Conservation (phyloP, 2,113 vertebrate species). For the Syrmaticus mikado region DNA sequence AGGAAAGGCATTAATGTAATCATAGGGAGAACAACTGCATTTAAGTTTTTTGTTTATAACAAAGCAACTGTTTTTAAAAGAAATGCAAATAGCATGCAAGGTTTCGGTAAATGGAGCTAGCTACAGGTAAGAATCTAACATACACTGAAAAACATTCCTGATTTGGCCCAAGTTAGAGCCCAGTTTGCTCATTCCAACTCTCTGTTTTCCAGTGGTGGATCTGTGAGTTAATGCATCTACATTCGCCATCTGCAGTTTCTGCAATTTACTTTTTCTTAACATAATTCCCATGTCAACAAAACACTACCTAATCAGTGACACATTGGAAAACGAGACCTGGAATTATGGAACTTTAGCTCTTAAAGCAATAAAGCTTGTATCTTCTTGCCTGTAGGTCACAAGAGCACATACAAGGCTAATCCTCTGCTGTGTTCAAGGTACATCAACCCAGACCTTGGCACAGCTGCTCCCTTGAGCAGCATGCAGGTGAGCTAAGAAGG, state of each 20-base stretch:
- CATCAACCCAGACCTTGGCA: not conserved
- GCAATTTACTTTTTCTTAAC: not conserved
- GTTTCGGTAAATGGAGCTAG: not conserved
- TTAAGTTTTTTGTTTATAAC: not conserved
- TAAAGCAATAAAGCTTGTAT: conserved; percentile 16
- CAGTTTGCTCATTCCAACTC: not conserved
- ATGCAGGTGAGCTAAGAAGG: not conserved
- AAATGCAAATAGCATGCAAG: not conserved
- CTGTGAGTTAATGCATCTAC: not conserved
- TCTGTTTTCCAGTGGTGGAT: not conserved
- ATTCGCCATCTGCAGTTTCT: conserved; percentile 8
- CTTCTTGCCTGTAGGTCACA: not conserved
- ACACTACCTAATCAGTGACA: not conserved
- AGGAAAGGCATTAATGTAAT: not conserved
- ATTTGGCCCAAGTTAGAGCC: not conserved
- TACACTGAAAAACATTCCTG: not conserved
- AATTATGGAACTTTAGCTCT: not conserved
- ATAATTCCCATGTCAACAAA: not conserved
- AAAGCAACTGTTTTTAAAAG: not conserved
- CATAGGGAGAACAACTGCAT: not conserved
- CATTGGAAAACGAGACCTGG: not conserved
- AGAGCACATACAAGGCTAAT: not conserved
- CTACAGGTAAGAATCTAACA: not conserved
- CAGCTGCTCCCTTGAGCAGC: not conserved
- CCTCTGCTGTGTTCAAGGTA: not conserved